These are phyloP conservation scores for Cheilosia variabilis DNA, from an alignment of 2,888 invertebrate species.

Conservation along the genomic window DNA sequence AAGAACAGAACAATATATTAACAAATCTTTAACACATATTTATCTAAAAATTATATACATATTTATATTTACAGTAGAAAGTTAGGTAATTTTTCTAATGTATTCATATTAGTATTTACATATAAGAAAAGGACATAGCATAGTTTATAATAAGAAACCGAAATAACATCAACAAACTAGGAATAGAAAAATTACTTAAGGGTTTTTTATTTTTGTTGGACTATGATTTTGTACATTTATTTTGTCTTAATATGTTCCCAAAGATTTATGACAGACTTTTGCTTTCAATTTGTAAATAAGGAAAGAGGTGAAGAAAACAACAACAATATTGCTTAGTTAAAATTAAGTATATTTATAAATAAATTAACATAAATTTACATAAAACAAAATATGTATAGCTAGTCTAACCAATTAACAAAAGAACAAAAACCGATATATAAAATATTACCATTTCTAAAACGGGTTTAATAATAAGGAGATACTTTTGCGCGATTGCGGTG, in stretches of 20 bases:
- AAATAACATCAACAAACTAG: neutral
- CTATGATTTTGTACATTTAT: neutral
- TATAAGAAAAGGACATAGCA: neutral
- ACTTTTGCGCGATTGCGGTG: neutral
- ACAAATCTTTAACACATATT: conserved; percentile 6
- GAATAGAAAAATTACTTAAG: neutral
- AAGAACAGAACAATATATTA: conserved; percentile 16
- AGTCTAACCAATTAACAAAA: conserved; percentile 21
- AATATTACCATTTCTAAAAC: neutral
- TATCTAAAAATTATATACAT: neutral
- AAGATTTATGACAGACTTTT: neutral
- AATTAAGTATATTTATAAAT: neutral
- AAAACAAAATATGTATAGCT: conserved; percentile 12
- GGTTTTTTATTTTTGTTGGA: neutral
- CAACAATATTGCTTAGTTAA: neutral
- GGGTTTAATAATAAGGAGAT: neutral
- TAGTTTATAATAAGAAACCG: neutral
- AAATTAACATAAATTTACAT: conserved; percentile 14
- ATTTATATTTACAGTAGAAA: conserved; percentile 5
- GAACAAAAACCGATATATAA: neutral
- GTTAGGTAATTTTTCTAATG: neutral
- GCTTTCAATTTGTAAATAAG: neutral
- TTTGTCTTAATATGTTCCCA: neutral
- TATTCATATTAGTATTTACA: neutral
- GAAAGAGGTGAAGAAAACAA: neutral